phyloP scores from a whole-genome alignment of 2,113 vertebrate species.

The Hucho hucho region DNA sequence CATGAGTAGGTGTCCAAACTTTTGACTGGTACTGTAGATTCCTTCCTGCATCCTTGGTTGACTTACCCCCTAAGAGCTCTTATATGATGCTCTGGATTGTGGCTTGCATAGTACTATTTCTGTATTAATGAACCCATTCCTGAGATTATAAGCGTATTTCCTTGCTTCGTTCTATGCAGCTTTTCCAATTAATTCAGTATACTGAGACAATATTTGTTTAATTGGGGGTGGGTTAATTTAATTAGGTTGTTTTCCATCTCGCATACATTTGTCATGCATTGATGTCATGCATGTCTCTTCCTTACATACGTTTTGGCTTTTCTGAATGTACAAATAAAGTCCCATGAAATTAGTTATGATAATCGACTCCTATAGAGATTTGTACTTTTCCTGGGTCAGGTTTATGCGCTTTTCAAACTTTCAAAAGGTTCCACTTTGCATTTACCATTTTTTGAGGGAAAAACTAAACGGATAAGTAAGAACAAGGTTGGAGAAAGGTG shows the following conservation, averaged over 20 bases:
- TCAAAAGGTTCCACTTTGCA: neutral
- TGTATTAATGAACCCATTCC: neutral
- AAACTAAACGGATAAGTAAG: neutral
- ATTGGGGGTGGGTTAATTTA: neutral
- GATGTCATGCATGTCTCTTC: neutral
- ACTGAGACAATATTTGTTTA: neutral
- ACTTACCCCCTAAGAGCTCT: neutral
- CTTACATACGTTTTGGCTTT: neutral
- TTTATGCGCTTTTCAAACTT: neutral
- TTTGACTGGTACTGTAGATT: too few relatives aligned
- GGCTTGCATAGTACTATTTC: neutral
- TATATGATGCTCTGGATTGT: constrained; percentile 8
- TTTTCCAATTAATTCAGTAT: neutral
- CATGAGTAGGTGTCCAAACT: too few relatives aligned
- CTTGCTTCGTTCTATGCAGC: neutral
- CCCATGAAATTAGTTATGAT: neutral
- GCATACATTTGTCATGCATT: neutral
- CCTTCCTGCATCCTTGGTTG: neutral
- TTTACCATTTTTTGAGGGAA: neutral
- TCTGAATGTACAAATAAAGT: neutral
- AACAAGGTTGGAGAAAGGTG: neutral
- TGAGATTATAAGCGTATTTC: neutral
- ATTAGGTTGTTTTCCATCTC: too few relatives aligned
- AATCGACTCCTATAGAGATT: neutral
- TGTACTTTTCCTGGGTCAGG: neutral